A percentile compares a stretch with the other conserved stretches of the same genome.
Evolutionary conservation across 2,797 vertebrate species (phyloP).

Genomic region (Arrhamphus sclerolepis): DNA sequence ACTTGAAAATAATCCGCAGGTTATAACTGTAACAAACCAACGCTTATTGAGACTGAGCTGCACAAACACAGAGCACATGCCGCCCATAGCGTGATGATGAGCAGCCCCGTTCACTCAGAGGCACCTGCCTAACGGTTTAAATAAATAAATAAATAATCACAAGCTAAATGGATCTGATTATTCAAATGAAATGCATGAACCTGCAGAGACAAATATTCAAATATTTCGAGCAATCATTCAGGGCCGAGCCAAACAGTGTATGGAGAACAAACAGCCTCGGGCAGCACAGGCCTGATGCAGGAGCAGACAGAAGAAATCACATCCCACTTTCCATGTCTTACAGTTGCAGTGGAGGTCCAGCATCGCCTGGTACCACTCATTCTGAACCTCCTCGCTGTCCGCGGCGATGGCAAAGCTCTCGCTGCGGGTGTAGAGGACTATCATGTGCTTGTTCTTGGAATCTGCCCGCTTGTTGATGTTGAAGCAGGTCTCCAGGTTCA

Average conservation of each 20-base stretch:
- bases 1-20: constrained; percentile 13
- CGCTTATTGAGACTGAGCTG: constrained; percentile 47
- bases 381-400: constrained; percentile 83
- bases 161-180: neutral
- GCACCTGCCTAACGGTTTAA: constrained; percentile 51
- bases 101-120: constrained; percentile 40
- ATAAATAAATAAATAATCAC: constrained; percentile 2
- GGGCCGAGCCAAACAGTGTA: constrained; percentile 45
- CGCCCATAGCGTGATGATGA: constrained; percentile 64
- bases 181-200: neutral
- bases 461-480: constrained; percentile 87
- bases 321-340: constrained; percentile 67
- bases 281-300: constrained; percentile 64
- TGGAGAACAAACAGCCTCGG: constrained; percentile 58
- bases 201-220: constrained; percentile 1
- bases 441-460: constrained; percentile 86
- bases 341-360: constrained; percentile 84
- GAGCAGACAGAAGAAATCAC: constrained; percentile 42
- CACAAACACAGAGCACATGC: constrained; percentile 68
- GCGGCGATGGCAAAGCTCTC: constrained; percentile 87
- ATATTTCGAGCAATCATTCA: constrained; percentile 14
- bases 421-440: constrained; percentile 84
- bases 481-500: constrained; percentile 83
- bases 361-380: constrained; percentile 86
- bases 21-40: constrained; percentile 31